Evolutionary conservation across 2,113 vertebrate genomes (phyloP), one percentile per base, ranked within the genome.

Genomic region (Tyrannus savana): DNA sequence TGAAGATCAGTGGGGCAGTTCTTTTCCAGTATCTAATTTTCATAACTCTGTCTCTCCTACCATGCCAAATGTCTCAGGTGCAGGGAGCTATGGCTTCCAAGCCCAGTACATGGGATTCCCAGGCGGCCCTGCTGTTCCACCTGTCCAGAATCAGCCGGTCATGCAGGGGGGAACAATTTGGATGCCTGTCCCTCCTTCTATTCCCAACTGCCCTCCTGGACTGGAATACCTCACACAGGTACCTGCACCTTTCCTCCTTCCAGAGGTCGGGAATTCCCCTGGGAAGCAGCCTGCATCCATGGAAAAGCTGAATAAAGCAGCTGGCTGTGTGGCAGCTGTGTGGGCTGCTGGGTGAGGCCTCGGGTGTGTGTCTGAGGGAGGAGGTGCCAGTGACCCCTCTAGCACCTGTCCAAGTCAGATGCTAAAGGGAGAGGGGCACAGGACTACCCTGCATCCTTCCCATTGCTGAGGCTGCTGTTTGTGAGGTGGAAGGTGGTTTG

Each of bases 151-250:
- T 46, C 97, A 98, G n/a, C 95, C 97, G 11, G 7, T 47, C 3
- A 8, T 13, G 13, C 66, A 71, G 28, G 33, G 19, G 2, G 69
- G 63, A 10, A 1, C 50, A 7, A 44, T 93, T 6, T 98, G 98
- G 97, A 98, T 98, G 97, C 95, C 97, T 2, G 9, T 96, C 31
- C 97, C 98, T 73, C 81, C 77, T 35, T 11, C 80, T 71, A 39
- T 93, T 88, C 52, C 92, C 31, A 95, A 92, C 81, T 98, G 98
- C 71, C 98, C 98, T 47, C 97, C 98, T 35, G 98, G 98, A 46
- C 67, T 98, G 64, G 98, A 98, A 81, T 98, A 98, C 53, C 96
- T 98, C 90, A 97, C 73, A 64, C 98, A 98, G 97, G 98, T 98
- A 97, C 53, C n/a, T 90, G 59, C 28, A 69, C 3, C 56, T n/a